These are phyloP conservation scores for Asteroscopus sphinx DNA, from an alignment of 2,888 invertebrate genomes.

Conservation along the genomic window DNA sequence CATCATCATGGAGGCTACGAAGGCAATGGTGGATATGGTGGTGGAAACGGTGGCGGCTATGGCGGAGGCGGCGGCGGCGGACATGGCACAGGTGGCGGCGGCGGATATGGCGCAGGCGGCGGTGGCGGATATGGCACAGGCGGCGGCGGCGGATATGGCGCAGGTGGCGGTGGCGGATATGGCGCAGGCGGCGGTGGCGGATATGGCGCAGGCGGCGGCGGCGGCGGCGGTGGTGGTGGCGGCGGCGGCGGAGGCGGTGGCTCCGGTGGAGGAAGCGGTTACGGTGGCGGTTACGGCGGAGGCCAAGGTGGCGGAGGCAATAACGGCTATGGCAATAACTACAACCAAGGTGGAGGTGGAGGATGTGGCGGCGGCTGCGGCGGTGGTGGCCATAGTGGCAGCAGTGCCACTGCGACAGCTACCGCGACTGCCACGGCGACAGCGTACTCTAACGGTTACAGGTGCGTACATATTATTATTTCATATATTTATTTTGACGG, in stretches of 20 bases:
- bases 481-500: neutral
- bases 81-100: slow-evolving; percentile 42
- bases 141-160: slow-evolving; percentile 32
- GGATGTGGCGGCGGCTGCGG: too few species aligned
- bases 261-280: slow-evolving; percentile 33
- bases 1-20: slow-evolving; percentile 40
- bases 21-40: slow-evolving; percentile 50
- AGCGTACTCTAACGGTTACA: slow-evolving; percentile 31
- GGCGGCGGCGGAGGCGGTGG: slow-evolving; percentile 35
- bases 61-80: slow-evolving; percentile 40
- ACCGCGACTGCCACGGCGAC: slow-evolving; percentile 46
- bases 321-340: slow-evolving; percentile 36
- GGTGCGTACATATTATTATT: slow-evolving; percentile 27
- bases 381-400: too few species aligned
- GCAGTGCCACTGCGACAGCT: too few species aligned
- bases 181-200: slow-evolving; percentile 40
- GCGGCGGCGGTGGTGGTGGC: slow-evolving; percentile 43
- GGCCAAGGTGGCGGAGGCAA: slow-evolving; percentile 38
- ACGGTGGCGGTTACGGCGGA: slow-evolving; percentile 41
- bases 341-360: slow-evolving; percentile 21
- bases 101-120: slow-evolving; percentile 15
- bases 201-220: slow-evolving; percentile 55
- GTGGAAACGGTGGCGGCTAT: slow-evolving; percentile 39
- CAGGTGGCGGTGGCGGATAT: too few species aligned
- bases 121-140: slow-evolving; percentile 54